phyloP scores from a whole-genome alignment of 2,888 invertebrate species.

The Leptinotarsa peninsularis region DNA sequence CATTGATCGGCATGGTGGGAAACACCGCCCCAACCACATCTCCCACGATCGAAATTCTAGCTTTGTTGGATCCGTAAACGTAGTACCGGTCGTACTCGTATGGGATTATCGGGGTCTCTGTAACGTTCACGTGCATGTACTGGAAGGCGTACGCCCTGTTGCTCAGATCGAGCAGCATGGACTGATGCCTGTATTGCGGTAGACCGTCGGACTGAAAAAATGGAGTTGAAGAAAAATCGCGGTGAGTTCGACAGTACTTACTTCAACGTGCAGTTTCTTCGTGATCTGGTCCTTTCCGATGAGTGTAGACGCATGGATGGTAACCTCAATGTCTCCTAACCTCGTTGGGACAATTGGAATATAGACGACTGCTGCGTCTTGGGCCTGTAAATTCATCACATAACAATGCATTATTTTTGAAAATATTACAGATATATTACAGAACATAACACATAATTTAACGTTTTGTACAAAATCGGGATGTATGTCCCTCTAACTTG shows the following conservation, averaged over 20 bases:
- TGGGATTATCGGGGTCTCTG: slow-evolving; percentile 92
- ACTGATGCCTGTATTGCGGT: slow-evolving; percentile 92
- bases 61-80: slow-evolving; percentile 92
- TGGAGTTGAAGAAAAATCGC: neutral
- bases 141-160: slow-evolving; percentile 92
- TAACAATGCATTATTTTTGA: no score
- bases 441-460: no score
- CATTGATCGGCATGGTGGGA: slow-evolving; percentile 92
- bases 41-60: slow-evolving; percentile 85
- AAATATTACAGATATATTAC: no score
- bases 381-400: slow-evolving; percentile 66
- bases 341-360: slow-evolving; percentile 89
- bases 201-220: slow-evolving; percentile 83
- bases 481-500: no score
- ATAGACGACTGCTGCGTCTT: slow-evolving; percentile 86
- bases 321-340: slow-evolving; percentile 81
- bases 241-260: slow-evolving; percentile 55
- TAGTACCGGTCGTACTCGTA: slow-evolving; percentile 90
- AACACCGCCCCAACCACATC: slow-evolving; percentile 95
- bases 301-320: slow-evolving; percentile 80
- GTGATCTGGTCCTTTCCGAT: slow-evolving; percentile 80
- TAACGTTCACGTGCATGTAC: slow-evolving; percentile 95
- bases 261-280: slow-evolving; percentile 77
- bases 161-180: slow-evolving; percentile 90
- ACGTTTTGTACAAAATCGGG: no score